Conservation (phyloP, 1,140 invertebrate genomes). For the Formica exsecta region DNA sequence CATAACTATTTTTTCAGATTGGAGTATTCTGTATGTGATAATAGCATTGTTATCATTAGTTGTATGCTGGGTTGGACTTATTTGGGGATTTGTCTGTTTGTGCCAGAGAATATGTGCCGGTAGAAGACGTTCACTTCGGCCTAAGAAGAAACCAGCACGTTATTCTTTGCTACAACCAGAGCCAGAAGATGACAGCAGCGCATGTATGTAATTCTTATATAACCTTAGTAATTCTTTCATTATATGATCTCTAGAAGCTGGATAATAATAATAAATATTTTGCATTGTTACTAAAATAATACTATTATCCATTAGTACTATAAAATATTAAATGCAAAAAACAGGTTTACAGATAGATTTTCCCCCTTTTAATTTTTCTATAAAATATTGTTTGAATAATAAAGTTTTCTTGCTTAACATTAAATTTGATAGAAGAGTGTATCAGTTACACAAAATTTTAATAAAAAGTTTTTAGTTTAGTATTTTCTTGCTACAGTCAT, state of each 20-base stretch:
- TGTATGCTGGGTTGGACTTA: conserved; percentile 88
- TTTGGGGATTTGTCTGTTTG: conserved; percentile 91
- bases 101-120: conserved; percentile 88
- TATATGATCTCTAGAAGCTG: conserved; percentile 10
- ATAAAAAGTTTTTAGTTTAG: neutral
- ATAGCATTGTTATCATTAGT: conserved; percentile 90
- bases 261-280: conserved; percentile 30
- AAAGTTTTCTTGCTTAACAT: conserved; percentile 1
- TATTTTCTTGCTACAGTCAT: neutral
- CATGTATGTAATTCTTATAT: conserved; percentile 73
- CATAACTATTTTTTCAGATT: conserved; percentile 88
- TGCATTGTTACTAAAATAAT: neutral
- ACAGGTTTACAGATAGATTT: no score
- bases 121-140: conserved; percentile 80
- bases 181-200: conserved; percentile 82
- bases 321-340: neutral
- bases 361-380: no score
- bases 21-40: conserved; percentile 95
- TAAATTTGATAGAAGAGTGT: neutral
- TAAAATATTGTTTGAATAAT: neutral
- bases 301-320: neutral
- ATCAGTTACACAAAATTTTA: conserved; percentile 6
- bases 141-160: conserved; percentile 84
- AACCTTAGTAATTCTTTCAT: neutral
- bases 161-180: conserved; percentile 84